These are phyloP conservation scores for Brachypodius melanocephalos DNA, from an alignment of 2,113 vertebrate species.

Conservation along the genomic window DNA sequence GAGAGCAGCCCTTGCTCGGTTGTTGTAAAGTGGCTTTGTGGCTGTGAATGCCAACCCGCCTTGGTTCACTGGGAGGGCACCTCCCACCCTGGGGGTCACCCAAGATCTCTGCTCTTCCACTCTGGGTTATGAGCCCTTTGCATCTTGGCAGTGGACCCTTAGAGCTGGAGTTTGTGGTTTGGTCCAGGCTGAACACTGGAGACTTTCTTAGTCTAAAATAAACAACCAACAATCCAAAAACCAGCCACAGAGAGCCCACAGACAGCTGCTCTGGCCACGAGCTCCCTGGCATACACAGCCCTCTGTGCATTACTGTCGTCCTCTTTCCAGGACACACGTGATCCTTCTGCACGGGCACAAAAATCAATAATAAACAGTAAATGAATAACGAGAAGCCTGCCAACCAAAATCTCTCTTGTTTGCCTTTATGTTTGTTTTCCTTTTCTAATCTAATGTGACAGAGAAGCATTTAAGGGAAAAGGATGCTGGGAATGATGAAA, in stretches of 20 bases:
- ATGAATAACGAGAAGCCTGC: constrained; percentile 9
- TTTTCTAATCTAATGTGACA: not conserved
- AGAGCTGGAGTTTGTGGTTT: not conserved
- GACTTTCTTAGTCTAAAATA: not conserved
- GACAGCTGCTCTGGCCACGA: not conserved
- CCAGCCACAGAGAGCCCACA: not conserved
- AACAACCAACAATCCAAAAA: not conserved
- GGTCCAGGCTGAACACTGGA: not conserved
- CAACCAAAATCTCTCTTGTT: not conserved
- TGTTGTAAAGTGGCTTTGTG: not conserved
- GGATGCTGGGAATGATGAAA: not conserved
- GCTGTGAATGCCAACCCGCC: not conserved
- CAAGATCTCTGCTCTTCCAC: not conserved
- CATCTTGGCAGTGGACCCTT: not conserved
- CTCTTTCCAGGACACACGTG: not conserved
- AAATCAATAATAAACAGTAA: constrained; percentile 41
- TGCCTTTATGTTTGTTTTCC: not conserved
- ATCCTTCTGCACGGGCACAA: not conserved
- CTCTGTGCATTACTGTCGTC: not conserved
- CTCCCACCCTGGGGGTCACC: not conserved
- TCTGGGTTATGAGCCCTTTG: rapidly evolving
- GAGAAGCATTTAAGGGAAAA: not conserved
- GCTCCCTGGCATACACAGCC: not conserved
- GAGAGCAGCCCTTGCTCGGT: rapidly evolving
- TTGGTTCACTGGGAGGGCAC: not conserved